Evolutionary conservation across 1,140 invertebrate species (phyloP), one percentile per base, ranked within the genome.

Genomic region (Drepana arcuata): DNA sequence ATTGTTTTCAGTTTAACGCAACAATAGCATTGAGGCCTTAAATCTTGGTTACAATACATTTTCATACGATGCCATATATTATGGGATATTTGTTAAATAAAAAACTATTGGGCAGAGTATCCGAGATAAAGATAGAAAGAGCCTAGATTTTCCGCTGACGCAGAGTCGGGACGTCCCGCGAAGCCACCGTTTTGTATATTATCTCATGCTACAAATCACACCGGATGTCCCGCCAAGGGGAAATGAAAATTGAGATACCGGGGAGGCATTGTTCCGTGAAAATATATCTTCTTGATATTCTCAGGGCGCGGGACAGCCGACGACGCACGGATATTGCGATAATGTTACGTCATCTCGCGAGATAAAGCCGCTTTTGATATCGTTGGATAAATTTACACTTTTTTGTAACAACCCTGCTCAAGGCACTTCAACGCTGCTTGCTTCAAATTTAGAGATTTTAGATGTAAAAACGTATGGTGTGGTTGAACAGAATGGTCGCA

Each of bases 231-330:
- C 66, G 56, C 68, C 46, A 56, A 73, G 64, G 66, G 64, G 63
- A 71, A 73, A 77, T 73, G 67, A 77, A 77, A 78, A 73, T 72
- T 77, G 72, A 77, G 72, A 77, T 73, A 73, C 62, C 69, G 60
- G 63, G 47, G 56, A 69, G 59, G 58, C 65, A 73, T 77, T 72
- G 69, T 73, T 72, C 72, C 67, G 63, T 72, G 67, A 73, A 77
- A 77, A 77, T 77, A 72, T 73, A 71, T 77, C 62, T 73, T 66
- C 62, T 73, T 73, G 67, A 73, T 73, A 77, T 73, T 72, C 67
- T 64, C 52, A 53, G 47, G 56, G 63, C 58, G 62, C 54, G 57
- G 53, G 56, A 62, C 62, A 62, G 64, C 62, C 49, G 56, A 46
- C 56, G 54, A 73, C 48, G 59, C 59, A 56, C 54, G 64, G 62